phyloP scores from a whole-genome alignment of 2,113 vertebrate genomes.

The Abramis brama region DNA sequence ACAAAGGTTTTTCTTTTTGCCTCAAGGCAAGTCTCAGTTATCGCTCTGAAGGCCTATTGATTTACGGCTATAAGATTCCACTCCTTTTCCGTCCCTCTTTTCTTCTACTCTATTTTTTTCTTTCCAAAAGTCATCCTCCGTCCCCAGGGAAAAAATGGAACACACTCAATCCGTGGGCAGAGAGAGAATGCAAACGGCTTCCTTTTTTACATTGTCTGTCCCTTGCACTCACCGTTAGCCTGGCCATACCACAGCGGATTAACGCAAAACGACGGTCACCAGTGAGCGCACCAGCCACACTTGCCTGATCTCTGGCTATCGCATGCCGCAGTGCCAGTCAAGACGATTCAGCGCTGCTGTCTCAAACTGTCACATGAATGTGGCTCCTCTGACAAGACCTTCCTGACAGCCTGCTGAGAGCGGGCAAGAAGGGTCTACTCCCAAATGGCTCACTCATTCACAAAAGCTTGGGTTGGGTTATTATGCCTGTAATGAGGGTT shows the following conservation, averaged over 20 bases:
- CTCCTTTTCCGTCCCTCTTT: conserved; percentile 6
- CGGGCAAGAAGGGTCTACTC: conserved; percentile 38
- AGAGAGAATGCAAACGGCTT: conserved; percentile 21
- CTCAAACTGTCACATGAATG: conserved; percentile 57
- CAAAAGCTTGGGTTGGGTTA: conserved; percentile 30
- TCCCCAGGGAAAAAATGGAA: conserved; percentile 12
- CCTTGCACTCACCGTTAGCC: conserved; percentile 26
- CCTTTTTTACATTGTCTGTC: conserved; percentile 34
- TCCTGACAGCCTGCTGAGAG: conserved; percentile 49
- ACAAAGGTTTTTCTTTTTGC: conserved; percentile 45
- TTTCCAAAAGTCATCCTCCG: conserved; percentile 16
- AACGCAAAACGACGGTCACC: conserved; percentile 48
- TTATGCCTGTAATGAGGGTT: conserved; percentile 28
- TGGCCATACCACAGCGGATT: conserved; percentile 38
- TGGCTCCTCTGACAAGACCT: conserved; percentile 45
- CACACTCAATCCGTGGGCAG: conserved; percentile 5
- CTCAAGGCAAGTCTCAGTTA: conserved; percentile 31
- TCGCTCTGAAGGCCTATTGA: conserved; percentile 39
- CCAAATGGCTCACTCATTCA: conserved; percentile 49
- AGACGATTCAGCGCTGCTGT: conserved; percentile 44
- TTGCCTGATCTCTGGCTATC: conserved; percentile 38
- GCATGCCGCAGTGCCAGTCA: conserved; percentile 47
- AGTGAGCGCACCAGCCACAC: conserved; percentile 43
- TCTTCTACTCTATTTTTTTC: conserved; percentile 28
- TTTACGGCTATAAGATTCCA: conserved; percentile 26